A percentile compares a stretch with the other conserved stretches of the same genome.
Conservation (phyloP, 2,888 invertebrate species). For the Ecdyonurus torrentis region DNA sequence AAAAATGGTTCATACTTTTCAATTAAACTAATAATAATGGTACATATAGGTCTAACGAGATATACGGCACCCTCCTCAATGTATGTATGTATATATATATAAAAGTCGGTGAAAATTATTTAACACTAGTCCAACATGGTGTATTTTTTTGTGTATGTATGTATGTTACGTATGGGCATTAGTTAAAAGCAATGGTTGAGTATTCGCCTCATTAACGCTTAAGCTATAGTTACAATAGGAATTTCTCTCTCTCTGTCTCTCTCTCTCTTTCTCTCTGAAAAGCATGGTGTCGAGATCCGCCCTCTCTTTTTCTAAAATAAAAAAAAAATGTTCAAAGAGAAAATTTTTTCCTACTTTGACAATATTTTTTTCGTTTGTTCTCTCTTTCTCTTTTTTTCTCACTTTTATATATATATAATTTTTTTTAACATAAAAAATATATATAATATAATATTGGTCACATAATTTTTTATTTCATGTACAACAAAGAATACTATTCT, state of each 20-base stretch:
- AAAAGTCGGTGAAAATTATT: too few relatives aligned
- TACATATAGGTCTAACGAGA: neutral
- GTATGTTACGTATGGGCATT: neutral
- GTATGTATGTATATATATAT: neutral
- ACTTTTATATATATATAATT: too few relatives aligned
- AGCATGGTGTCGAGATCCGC: neutral
- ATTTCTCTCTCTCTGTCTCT: neutral
- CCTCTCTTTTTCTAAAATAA: neutral
- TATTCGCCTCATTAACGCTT: neutral
- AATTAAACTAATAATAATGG: constrained; percentile 1
- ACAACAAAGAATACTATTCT: too few relatives aligned
- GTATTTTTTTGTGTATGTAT: neutral
- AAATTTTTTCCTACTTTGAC: neutral
- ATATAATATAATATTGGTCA: too few relatives aligned
- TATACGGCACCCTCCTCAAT: too few relatives aligned
- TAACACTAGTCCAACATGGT: neutral
- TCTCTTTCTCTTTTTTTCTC: neutral
- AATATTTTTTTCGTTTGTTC: constrained; percentile 2
- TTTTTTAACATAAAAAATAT: too few relatives aligned
- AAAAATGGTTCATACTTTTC: neutral
- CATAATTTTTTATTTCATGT: too few relatives aligned
- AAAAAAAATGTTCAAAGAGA: neutral
- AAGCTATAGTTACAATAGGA: constrained; percentile 1
- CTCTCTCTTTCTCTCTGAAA: too few relatives aligned
- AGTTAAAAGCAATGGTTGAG: neutral